Evolutionary conservation across 2,797 vertebrate genomes (phyloP), one percentile per base, ranked within the genome.

Genomic region (Heliangelus exortis): DNA sequence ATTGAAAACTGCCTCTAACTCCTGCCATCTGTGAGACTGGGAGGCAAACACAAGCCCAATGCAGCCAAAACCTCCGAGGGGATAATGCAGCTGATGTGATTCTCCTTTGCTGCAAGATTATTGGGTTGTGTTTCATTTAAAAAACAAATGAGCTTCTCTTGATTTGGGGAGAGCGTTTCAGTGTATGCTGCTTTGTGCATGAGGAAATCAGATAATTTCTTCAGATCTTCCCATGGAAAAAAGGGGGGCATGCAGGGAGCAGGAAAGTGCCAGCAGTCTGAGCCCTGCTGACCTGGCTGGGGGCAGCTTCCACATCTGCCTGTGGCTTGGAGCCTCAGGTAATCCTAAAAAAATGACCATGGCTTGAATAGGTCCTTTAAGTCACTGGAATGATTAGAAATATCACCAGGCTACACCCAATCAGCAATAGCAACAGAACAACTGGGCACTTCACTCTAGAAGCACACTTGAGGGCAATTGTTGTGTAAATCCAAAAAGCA

Each of bases 61-160:
- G 29, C 2, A 2, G 54, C 85, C 51, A 62, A 25, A 58, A 39
- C 43, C 65, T 71, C 31, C 1, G 1, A 29, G 43, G 77, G 43
- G 16, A 66, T 72, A 50, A 65, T 8, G 34, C 51, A 34, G 2
- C 23, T 63, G 73, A 31, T 45, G n/a, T 31, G 50, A 13, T 29
- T 68, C 71, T 89, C 28, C 18, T 74, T 83, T 84, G 71, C 77
- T 84, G 54, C 28, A 33, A 69, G 69, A 68, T 68, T 33, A 47
- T 54, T 62, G 67, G 55, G 47, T 33, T 57, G 34, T 57, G 34
- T 51, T 76, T 74, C 34, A 54, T 89, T 92, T 92, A 82, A 84
- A 92, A 91, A 48, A 45, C 79, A 95, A 88, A 93, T 71, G 59
- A 91, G 22, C 19, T 74, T 85, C 65, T 31, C 75, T 65, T 33